Evolutionary conservation across 2,888 invertebrate genomes (phyloP).

Genomic region (Allophyes oxyacanthae): DNA sequence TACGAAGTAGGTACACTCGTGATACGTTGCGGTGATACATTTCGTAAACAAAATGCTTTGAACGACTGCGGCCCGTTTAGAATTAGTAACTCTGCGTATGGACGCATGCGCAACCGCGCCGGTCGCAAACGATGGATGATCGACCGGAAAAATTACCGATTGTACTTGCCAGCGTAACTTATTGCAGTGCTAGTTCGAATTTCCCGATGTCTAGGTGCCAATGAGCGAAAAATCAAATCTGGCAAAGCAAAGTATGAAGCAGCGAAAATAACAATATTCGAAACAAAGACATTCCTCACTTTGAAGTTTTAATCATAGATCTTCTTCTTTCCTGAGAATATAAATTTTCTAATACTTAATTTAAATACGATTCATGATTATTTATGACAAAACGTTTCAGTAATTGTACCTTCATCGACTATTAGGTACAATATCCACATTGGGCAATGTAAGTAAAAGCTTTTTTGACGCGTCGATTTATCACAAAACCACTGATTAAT

Average conservation of each 20-base stretch:
- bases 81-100: too few species aligned
- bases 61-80: too few species aligned
- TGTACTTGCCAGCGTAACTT: too few species aligned
- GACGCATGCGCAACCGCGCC: too few species aligned
- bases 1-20: too few species aligned
- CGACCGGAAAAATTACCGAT: too few species aligned
- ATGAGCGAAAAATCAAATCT: too few species aligned
- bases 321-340: constrained; percentile 18
- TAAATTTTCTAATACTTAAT: constrained; percentile 30
- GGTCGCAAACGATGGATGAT: too few species aligned
- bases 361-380: constrained; percentile 44
- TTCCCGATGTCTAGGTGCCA: not conserved
- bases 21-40: too few species aligned
- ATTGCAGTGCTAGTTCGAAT: too few species aligned
- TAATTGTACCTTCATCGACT: constrained; percentile 44
- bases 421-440: constrained; percentile 54
- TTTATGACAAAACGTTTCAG: constrained; percentile 50
- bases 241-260: too few species aligned
- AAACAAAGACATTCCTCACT: constrained; percentile 3
- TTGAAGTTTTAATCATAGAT: constrained; percentile 3
- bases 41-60: too few species aligned
- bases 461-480: constrained; percentile 67
- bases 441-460: constrained; percentile 62
- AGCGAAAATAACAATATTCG: not conserved
- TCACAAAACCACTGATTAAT: constrained; percentile 69